phyloP scores from a whole-genome alignment of 2,113 vertebrate species.

The Tragelaphus imberbis region DNA sequence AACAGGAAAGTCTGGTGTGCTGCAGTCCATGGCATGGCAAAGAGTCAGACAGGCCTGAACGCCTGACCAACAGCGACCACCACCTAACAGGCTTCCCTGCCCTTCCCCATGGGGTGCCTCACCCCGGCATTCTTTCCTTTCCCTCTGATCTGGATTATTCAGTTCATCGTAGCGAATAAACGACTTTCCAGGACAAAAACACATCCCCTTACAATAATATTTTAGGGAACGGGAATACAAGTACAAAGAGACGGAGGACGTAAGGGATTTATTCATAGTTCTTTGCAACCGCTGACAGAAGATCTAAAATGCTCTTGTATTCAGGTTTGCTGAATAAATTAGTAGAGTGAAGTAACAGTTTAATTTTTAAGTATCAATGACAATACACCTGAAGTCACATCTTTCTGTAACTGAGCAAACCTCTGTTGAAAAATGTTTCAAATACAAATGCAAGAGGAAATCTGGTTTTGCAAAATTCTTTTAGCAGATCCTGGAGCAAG shows the following conservation, averaged over 20 bases:
- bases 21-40: background rate
- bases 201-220: background rate
- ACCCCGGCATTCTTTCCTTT: background rate
- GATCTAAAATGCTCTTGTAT: rapidly evolving
- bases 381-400: background rate
- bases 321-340: rapidly evolving
- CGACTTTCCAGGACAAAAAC: background rate
- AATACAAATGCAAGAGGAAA: background rate
- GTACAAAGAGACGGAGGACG: too few species aligned
- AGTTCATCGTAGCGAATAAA: background rate
- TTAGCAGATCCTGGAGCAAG: background rate
- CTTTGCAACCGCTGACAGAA: background rate
- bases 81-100: too few species aligned
- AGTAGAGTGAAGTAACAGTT: background rate
- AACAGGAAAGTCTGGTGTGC: background rate
- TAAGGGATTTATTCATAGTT: background rate
- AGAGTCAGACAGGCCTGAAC: background rate
- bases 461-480: background rate
- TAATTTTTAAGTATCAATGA: background rate
- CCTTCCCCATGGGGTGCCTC: background rate
- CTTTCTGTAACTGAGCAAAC: background rate
- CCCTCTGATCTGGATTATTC: background rate
- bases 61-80: background rate
- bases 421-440: background rate
- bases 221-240: background rate